These are phyloP conservation scores for Myxocyprinus asiaticus DNA, from an alignment of 2,113 vertebrate genomes.

Conservation along the genomic window DNA sequence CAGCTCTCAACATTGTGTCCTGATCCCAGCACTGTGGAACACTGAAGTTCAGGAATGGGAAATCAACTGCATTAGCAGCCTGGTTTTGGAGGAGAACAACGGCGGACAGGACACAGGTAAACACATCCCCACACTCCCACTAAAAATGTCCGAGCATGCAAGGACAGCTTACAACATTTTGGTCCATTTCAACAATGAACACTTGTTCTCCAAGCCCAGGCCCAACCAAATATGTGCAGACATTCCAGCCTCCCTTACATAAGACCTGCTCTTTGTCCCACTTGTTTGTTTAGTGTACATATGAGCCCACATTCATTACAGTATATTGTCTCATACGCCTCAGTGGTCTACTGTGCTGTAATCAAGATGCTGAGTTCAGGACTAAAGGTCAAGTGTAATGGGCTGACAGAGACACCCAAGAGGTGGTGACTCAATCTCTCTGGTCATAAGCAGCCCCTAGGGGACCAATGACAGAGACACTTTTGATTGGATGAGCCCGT, in stretches of 20 bases:
- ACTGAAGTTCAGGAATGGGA: slow-evolving; percentile 76
- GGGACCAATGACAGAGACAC: slow-evolving; percentile 8
- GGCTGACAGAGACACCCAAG: slow-evolving; percentile 23
- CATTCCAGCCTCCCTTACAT: slow-evolving; percentile 22
- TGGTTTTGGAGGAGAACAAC: slow-evolving; percentile 69
- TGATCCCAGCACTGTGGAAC: slow-evolving; percentile 72
- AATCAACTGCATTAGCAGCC: slow-evolving; percentile 70
- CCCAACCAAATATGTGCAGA: slow-evolving; percentile 36
- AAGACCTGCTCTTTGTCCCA: not conserved
- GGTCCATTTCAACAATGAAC: slow-evolving; percentile 21
- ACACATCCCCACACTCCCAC: slow-evolving; percentile 15
- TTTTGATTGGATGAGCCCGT: slow-evolving; percentile 20
- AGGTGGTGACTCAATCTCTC: slow-evolving; percentile 17
- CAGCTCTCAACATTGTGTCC: slow-evolving; percentile 68
- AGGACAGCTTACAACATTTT: slow-evolving; percentile 35
- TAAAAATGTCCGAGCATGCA: slow-evolving; percentile 42
- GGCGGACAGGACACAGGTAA: slow-evolving; percentile 43
- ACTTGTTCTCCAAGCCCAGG: slow-evolving; percentile 22
- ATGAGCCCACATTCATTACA: slow-evolving; percentile 17
- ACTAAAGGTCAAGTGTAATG: slow-evolving; percentile 51
- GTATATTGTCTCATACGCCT: not conserved
- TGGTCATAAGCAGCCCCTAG: not conserved
- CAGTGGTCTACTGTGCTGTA: slow-evolving; percentile 11
- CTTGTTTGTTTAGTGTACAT: slow-evolving; percentile 35
- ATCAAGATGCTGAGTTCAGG: slow-evolving; percentile 6